Evolutionary conservation across 2,888 invertebrate genomes (phyloP), one percentile per base, ranked within the genome.

Genomic region (Habrosyne pyritoides): DNA sequence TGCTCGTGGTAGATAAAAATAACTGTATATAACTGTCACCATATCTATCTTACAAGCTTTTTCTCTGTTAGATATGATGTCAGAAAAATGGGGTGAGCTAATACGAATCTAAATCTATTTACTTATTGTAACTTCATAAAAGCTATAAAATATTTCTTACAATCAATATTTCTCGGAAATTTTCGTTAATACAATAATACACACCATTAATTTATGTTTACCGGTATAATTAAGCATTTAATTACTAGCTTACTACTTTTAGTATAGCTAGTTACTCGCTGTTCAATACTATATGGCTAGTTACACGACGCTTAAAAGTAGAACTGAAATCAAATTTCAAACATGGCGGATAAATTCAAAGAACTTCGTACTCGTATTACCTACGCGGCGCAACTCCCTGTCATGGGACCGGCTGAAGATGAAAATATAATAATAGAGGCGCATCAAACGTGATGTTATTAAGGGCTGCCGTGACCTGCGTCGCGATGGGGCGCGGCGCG

Each of bases 381-480:
- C 71, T 69, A 69, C 75, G 75, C 79, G 78, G 72, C 83, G 60
- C 81, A 79, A 78, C 77, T 83, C 83, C 81, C 86, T 83, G 89
- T 83, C 84, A 70, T 84, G 91, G 89, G 91, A 88, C 89, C 81
- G 75, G 68, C 82, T 81, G 88, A 81, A 89, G 89, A 90, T 88
- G 89, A 90, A 89, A 92, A 91, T 91, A 91, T 91, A 92, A 91
- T 91, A 92, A 91, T 91, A 89, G 91, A 90, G 90, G 87, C 87
- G 86, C 89, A 93, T 93, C 91, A 92, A 91, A 93, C 93, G 93
- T 92, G 93, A 92, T 87, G 91, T 93, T 92, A 92, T 92, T 91
- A 92, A 87, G 83, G 82, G 81, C 75, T 79, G 84, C 83, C 91
- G 93, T 92, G 91, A 89, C 89, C 80, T 75, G 91, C 66, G 77